Evolutionary conservation across 2,888 invertebrate genomes (phyloP).

Genomic region (Epinotia demarniana): DNA sequence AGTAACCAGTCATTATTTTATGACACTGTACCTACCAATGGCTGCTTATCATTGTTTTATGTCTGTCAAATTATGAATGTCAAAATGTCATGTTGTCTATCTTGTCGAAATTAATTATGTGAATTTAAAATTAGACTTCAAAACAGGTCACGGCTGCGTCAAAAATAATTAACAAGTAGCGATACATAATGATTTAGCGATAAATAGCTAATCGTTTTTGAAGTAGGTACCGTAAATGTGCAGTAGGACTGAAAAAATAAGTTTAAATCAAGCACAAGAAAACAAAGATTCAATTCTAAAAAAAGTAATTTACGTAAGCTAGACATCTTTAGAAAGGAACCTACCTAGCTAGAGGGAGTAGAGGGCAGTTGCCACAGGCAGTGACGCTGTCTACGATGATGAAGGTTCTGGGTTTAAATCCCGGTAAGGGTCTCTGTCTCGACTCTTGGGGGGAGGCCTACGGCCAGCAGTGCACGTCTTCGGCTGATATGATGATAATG

Average conservation of each 20-base stretch:
- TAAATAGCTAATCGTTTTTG: not conserved
- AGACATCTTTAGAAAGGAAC: no score
- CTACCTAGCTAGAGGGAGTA: no score
- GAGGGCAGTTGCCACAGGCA: no score
- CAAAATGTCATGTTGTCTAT: slow-evolving; percentile 27
- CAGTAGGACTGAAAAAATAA: not conserved
- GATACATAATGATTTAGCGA: not conserved
- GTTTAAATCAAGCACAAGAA: no score
- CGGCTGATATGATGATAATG: no score
- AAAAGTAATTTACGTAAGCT: no score
- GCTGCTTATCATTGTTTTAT: slow-evolving; percentile 15
- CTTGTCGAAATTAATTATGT: slow-evolving; percentile 4
- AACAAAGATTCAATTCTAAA: no score
- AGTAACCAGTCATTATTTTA: not conserved
- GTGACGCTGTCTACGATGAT: no score
- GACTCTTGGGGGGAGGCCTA: no score
- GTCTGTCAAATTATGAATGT: slow-evolving; percentile 24
- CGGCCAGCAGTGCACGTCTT: no score
- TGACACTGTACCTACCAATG: not conserved
- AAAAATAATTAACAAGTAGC: not conserved
- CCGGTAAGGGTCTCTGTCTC: no score
- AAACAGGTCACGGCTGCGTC: slow-evolving; percentile 5
- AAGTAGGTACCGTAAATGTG: not conserved
- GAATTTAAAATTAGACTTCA: slow-evolving; percentile 7
- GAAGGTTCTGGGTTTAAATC: no score